Evolutionary conservation across 1,140 invertebrate species (phyloP).

Genomic region (Cotesia chilonis): DNA sequence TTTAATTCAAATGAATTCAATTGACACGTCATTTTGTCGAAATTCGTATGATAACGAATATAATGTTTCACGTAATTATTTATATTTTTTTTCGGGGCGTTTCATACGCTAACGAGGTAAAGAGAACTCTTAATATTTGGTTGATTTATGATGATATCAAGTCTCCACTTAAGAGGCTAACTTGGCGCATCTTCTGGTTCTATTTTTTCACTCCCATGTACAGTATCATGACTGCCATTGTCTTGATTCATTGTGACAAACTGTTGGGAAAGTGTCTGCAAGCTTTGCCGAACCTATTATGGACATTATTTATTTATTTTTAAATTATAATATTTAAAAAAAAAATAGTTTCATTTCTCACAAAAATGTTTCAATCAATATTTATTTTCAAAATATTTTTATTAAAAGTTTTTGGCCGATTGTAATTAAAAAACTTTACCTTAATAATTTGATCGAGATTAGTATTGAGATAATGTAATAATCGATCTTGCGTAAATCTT

Average conservation of each 20-base stretch:
- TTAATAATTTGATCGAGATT: conserved; percentile 63
- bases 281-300: conserved; percentile 55
- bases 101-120: conserved; percentile 55
- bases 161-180: conserved; percentile 46
- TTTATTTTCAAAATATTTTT: too few species aligned
- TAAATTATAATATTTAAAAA: not conserved
- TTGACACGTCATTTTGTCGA: not conserved
- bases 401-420: too few species aligned
- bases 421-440: conserved; percentile 42
- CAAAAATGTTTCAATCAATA: too few species aligned
- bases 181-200: conserved; percentile 58
- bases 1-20: not conserved
- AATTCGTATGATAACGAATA: not conserved
- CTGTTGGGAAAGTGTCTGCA: conserved; percentile 59
- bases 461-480: conserved; percentile 59
- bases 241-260: conserved; percentile 56
- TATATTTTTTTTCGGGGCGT: conserved; percentile 39
- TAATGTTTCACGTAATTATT: conserved; percentile 15
- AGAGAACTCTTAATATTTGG: conserved; percentile 50
- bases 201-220: conserved; percentile 42
- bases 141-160: conserved; percentile 38
- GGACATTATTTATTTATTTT: not conserved
- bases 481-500: conserved; percentile 57
- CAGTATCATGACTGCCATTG: conserved; percentile 44
- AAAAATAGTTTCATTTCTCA: not conserved